Conservation (phyloP, 2,888 invertebrate species). For the Bellardia bayeri region DNA sequence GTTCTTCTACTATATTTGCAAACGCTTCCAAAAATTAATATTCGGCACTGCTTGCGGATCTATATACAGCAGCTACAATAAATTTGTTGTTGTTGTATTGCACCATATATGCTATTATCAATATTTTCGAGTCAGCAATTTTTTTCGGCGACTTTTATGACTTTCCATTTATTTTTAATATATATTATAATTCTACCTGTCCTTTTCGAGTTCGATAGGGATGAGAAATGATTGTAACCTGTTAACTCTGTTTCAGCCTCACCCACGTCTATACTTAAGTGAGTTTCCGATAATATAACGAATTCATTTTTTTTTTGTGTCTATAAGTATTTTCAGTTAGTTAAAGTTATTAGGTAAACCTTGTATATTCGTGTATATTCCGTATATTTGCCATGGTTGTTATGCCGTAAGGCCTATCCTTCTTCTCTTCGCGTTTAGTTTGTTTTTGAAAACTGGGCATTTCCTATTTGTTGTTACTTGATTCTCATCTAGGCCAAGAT, state of each 20-base stretch:
- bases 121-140: background rate
- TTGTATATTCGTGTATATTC: background rate
- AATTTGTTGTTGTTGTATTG: background rate
- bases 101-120: too few relatives aligned
- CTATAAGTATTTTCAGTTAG: background rate
- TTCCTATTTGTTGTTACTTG: background rate
- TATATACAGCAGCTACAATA: background rate
- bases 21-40: constrained; percentile 2
- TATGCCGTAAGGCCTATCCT: background rate
- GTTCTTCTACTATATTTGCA: too few relatives aligned
- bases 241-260: background rate
- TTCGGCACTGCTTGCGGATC: constrained; percentile 4
- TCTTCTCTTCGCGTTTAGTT: background rate
- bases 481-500: too few relatives aligned
- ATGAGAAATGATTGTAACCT: background rate
- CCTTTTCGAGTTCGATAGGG: background rate
- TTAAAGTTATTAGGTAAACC: constrained; percentile 14
- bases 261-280: background rate
- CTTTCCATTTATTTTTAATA: background rate
- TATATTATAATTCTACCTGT: background rate
- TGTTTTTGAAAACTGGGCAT: constrained; percentile 1
- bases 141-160: background rate
- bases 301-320: background rate
- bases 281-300: background rate
- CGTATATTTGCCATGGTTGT: too few relatives aligned